Evolutionary conservation across 2,797 vertebrate species (phyloP).

Genomic region (Rhadinocentrus ornatus): DNA sequence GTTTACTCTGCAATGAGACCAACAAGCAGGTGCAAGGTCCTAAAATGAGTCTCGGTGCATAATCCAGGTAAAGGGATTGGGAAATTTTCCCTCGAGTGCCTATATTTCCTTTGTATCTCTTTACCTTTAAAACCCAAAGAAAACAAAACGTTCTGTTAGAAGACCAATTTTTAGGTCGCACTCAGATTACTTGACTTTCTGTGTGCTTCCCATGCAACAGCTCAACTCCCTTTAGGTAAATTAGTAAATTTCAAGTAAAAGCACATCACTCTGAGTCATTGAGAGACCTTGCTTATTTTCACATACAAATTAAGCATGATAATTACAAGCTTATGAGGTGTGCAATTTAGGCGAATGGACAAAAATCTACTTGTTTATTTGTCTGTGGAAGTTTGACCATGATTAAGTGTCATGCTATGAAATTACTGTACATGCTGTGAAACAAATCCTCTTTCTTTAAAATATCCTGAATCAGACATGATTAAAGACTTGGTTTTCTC

Average conservation of each 20-base stretch:
- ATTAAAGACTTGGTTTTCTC: slow-evolving; percentile 53
- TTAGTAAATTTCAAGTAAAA: slow-evolving; percentile 34
- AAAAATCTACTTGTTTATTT: slow-evolving; percentile 53
- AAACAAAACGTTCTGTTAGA: neutral
- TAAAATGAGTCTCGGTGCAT: neutral
- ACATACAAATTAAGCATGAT: slow-evolving; percentile 64
- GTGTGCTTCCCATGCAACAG: neutral
- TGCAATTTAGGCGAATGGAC: slow-evolving; percentile 31
- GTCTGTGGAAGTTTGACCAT: slow-evolving; percentile 30
- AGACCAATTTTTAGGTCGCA: neutral
- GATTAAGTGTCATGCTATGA: slow-evolving; percentile 36
- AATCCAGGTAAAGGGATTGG: too few species aligned
- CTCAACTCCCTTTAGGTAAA: slow-evolving; percentile 12
- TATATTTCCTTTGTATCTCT: neutral
- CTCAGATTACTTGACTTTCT: slow-evolving; percentile 7
- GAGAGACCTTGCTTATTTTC: slow-evolving; percentile 57
- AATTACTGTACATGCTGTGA: slow-evolving; percentile 30
- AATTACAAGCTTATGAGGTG: slow-evolving; percentile 53
- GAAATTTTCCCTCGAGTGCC: neutral
- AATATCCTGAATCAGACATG: slow-evolving; percentile 32
- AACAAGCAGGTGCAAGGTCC: too few species aligned
- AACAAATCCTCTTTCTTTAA: slow-evolving; percentile 49
- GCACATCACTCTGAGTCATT: slow-evolving; percentile 36
- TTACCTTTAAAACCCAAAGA: neutral
- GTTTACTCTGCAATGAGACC: too few species aligned